Evolutionary conservation across 1,140 invertebrate genomes (phyloP), one percentile per base, ranked within the genome.

Genomic region (Papilio dardanus): DNA sequence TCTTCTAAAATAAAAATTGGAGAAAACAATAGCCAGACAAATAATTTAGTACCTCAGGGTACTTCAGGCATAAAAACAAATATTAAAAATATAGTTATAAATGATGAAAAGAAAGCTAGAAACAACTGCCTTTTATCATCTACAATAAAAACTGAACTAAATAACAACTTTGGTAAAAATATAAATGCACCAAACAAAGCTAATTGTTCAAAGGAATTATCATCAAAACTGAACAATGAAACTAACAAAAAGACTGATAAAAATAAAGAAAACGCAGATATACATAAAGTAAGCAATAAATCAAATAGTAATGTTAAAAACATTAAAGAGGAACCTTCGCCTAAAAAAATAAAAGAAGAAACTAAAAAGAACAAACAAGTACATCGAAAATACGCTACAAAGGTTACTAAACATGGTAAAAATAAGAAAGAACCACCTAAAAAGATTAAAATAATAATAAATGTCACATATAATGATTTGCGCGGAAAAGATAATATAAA

Each of bases 401-500:
- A 37, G 16, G 65, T 35, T 7, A 31, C 1, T 7, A 67, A 67
- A 37, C 65, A 67, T 7, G 16, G 31, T 16, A 66, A 76, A 77
- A 24, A 31, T 30, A 77, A 78, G 54, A 31, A 31, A n/a, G 77
- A 67, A 68, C 76, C 62, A 62, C 46, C 35, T 7, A 76, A 76
- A 73, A 82, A 67, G 75, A 77, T 83, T 35, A 79, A 79, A 75
- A 21, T 83, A 16, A 73, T 76, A 6, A 80, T 82, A 62, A 82
- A 83, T 66, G 28, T 85, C 14, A 67, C 77, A 68, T 81, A 75
- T 65, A 77, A 80, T 50, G 54, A 81, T 35, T 50, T 37, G 33
- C 74, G n/a, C 73, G 66, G 42, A 10, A 67, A 42, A 42, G 37
- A 28, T 40, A 80, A 54, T 42, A 12, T 40, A 73, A 75, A 37